Base-by-base conservation (phyloP, 2,113 vertebrate species). In the Fregata magnificens region DNA sequence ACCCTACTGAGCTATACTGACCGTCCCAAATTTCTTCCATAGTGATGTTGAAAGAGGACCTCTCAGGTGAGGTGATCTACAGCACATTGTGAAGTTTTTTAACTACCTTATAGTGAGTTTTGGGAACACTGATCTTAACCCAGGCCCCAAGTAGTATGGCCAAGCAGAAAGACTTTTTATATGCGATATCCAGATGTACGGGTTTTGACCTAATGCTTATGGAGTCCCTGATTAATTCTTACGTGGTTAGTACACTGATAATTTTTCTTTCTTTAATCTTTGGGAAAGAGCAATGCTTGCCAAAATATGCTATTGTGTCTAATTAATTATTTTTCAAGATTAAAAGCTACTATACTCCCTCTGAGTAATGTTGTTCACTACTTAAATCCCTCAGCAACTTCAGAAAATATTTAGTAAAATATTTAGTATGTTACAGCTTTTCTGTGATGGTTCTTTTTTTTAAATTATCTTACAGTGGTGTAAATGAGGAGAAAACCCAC, bases 131-230 rank as follows among this genome's bases (percentile, higher is more conserved):
- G 8, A 14, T 34, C 10, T 82, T 81, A 45, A 86, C 16, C 19
- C 15, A 72, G 45, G 10, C 28, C 26, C 16, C 77, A 59, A 21
- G 50, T 20, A 44, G 6, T 8, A 59, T 13, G 10, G 36, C 12
- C 42, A 63, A 72, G 14, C 12, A 77, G 40, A 61, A 77, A 69
- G 17, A 25, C 22, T 53, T 77, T 69, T 42, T 61, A n/a, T 8
- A 6, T 59, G 34, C 0, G 0, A 24, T 63, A 76, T n/a, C 11
- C 15, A 86, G 66, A 82, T 7, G 13, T 42, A 45, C 1, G 4
- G 14, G 4, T 42, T 81, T 72, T 81, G 28, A 31, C 16, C 22
- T 66, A 91, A 61, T 32, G 26, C 4, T 80, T 81, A 19, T 0
- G 0, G 31, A 84, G 31, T 63, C 5, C 11, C 47, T 72, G 29